phyloP scores from a whole-genome alignment of 2,113 vertebrate genomes.

The Phaethon lepturus region DNA sequence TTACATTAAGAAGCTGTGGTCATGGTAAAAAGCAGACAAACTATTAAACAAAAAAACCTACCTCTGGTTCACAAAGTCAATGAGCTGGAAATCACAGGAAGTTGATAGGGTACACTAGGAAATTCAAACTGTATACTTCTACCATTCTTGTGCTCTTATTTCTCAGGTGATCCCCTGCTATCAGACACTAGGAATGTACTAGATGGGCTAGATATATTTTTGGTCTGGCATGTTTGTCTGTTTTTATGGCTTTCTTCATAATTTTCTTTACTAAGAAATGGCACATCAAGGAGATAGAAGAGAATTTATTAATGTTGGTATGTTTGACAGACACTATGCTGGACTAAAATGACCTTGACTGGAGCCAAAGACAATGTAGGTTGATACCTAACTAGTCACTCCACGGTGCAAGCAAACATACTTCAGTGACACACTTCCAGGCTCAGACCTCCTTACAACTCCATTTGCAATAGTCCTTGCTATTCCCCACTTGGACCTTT shows the following conservation, averaged over 20 bases:
- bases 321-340: not conserved
- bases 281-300: not conserved
- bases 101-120: not conserved
- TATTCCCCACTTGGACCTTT: not conserved
- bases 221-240: not conserved
- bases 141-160: not conserved
- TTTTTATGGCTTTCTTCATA: not conserved
- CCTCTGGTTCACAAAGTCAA: not conserved
- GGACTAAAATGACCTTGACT: not conserved
- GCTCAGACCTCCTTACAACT: not conserved
- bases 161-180: not conserved
- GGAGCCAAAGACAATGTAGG: not conserved
- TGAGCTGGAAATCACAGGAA: not conserved
- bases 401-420: not conserved
- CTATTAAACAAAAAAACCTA: not conserved
- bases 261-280: constrained; percentile 38
- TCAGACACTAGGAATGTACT: not conserved
- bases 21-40: not conserved
- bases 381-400: not conserved
- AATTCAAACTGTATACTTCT: not conserved
- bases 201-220: not conserved
- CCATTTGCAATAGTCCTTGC: not conserved
- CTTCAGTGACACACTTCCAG: not conserved
- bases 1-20: constrained; percentile 35
- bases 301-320: not conserved